Evolutionary conservation across 2,797 vertebrate species (phyloP).

Genomic region (Darevskia nairensis): DNA sequence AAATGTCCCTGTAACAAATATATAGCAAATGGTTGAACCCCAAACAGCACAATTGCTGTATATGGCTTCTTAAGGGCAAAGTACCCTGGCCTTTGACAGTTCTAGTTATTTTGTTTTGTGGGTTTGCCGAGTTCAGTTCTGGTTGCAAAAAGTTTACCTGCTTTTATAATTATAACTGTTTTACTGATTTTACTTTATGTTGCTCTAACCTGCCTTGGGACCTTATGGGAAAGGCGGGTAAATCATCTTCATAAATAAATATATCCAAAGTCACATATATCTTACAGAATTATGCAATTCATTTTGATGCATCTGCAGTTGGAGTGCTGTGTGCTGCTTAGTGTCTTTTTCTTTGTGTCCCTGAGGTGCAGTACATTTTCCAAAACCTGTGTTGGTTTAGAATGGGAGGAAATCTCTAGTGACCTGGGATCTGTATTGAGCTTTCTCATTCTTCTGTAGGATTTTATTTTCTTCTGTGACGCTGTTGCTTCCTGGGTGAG

Average conservation of each 20-base stretch:
- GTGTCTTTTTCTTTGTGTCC: neutral
- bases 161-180: too few relatives aligned
- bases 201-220: too few relatives aligned
- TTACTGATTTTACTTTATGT: too few relatives aligned
- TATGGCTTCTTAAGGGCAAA: neutral
- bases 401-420: neutral
- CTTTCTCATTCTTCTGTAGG: conserved; percentile 76
- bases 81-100: too few relatives aligned
- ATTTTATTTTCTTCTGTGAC: conserved; percentile 96
- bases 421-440: neutral
- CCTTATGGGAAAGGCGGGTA: too few relatives aligned
- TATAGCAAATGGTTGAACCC: neutral
- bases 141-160: too few relatives aligned
- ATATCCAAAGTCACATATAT: too few relatives aligned
- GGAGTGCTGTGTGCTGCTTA: neutral
- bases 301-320: neutral
- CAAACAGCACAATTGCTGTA: neutral
- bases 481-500: conserved; percentile 95
- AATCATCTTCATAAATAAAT: too few relatives aligned
- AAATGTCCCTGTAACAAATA: neutral
- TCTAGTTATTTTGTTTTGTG: too few relatives aligned
- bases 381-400: neutral
- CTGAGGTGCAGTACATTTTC: neutral
- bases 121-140: too few relatives aligned
- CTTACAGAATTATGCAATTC: neutral